phyloP scores from a whole-genome alignment of 2,797 vertebrate genomes.

The Rousettus madagascariensis region DNA sequence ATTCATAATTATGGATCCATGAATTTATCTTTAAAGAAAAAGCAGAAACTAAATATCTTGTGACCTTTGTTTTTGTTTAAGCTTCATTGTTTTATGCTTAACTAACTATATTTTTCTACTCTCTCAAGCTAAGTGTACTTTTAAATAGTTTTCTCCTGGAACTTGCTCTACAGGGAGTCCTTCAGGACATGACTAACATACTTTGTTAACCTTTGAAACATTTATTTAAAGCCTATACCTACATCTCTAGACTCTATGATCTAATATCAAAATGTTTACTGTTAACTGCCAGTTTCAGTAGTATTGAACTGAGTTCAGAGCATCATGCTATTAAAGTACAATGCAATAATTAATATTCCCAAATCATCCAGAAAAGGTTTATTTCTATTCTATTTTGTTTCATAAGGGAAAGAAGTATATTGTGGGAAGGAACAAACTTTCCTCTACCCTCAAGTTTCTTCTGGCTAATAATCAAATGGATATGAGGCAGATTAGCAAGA shows the following conservation, averaged over 20 bases:
- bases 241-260: background rate
- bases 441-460: background rate
- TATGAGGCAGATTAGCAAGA: background rate
- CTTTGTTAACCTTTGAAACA: background rate
- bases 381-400: constrained; percentile 43
- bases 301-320: constrained; percentile 37
- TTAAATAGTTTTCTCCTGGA: background rate
- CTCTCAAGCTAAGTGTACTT: background rate
- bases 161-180: background rate
- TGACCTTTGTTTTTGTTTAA: background rate
- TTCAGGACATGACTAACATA: background rate
- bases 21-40: background rate
- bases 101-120: background rate
- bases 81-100: background rate
- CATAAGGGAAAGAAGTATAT: background rate
- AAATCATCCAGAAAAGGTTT: constrained; percentile 15
- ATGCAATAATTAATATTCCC: constrained; percentile 20
- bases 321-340: constrained; percentile 20
- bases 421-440: background rate
- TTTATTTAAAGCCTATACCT: background rate
- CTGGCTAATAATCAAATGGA: background rate
- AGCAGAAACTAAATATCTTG: background rate
- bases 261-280: background rate
- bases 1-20: background rate
- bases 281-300: background rate